Conservation (phyloP, 2,888 invertebrate species). For the Sesamia inferens region DNA sequence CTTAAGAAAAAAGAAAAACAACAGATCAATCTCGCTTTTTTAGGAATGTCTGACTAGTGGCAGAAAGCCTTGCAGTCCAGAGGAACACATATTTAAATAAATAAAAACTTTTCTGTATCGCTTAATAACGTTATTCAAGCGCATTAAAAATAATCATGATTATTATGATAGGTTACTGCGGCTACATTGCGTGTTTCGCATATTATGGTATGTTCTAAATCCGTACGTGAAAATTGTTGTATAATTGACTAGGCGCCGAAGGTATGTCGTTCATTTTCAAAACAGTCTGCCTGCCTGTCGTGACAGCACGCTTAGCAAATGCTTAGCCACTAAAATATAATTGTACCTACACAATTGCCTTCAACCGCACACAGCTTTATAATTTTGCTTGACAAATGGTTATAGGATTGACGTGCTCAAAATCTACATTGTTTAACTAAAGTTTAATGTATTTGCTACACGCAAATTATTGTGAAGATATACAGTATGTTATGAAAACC, state of each 20-base stretch:
- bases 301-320: constrained; percentile 45
- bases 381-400: constrained; percentile 54
- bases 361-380: constrained; percentile 41
- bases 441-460: constrained; percentile 37
- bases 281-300: constrained; percentile 46
- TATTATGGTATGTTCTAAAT: constrained; percentile 30
- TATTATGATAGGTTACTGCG: constrained; percentile 4
- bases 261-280: constrained; percentile 49
- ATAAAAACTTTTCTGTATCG: background rate
- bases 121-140: constrained; percentile 1
- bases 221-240: constrained; percentile 48
- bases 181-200: constrained; percentile 26
- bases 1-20: constrained; percentile 54
- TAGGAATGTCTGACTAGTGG: constrained; percentile 11
- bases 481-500: too few species aligned
- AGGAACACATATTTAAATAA: background rate
- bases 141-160: constrained; percentile 10
- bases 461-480: constrained; percentile 28
- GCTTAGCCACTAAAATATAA: constrained; percentile 48
- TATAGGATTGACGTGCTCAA: constrained; percentile 58
- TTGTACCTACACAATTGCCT: constrained; percentile 38
- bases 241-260: constrained; percentile 44
- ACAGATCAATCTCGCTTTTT: constrained; percentile 43
- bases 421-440: constrained; percentile 45
- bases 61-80: constrained; percentile 16